Conservation (phyloP, 1,140 invertebrate species). For the Drosophila sp. region DNA sequence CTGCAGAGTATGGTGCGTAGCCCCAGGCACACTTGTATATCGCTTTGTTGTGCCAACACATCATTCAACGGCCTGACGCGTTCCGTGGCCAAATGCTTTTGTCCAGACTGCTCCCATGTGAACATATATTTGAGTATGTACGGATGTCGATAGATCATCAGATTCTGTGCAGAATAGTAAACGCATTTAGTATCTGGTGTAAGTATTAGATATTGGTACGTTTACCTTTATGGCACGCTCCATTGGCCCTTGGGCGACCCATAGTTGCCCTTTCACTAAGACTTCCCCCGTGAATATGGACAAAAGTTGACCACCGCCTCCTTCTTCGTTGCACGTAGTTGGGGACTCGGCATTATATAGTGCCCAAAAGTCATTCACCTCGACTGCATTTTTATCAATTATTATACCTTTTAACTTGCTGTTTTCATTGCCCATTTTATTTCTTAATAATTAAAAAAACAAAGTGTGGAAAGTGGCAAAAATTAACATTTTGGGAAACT, state of each 20-base stretch:
- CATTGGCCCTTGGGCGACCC: conserved; percentile 88
- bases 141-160: conserved; percentile 92
- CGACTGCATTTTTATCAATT: conserved; percentile 90
- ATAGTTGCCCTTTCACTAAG: conserved; percentile 87
- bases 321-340: conserved; percentile 85
- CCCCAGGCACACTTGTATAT: conserved; percentile 91
- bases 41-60: conserved; percentile 87
- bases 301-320: conserved; percentile 87
- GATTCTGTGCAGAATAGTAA: conserved; percentile 87
- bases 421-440: conserved; percentile 90
- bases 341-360: conserved; percentile 89
- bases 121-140: conserved; percentile 91
- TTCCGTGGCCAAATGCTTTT: conserved; percentile 91
- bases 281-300: conserved; percentile 90
- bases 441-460: conserved; percentile 40
- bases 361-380: conserved; percentile 91
- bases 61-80: conserved; percentile 89
- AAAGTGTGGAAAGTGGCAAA: conserved; percentile 23
- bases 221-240: conserved; percentile 90
- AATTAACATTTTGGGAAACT: conserved; percentile 27
- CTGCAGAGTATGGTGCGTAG: conserved; percentile 90
- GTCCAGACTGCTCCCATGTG: conserved; percentile 91
- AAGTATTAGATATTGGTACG: conserved; percentile 17
- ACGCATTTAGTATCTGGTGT: not conserved
- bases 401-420: conserved; percentile 89